Conservation (phyloP, 2,113 vertebrate genomes). For the Lagopus leucura region DNA sequence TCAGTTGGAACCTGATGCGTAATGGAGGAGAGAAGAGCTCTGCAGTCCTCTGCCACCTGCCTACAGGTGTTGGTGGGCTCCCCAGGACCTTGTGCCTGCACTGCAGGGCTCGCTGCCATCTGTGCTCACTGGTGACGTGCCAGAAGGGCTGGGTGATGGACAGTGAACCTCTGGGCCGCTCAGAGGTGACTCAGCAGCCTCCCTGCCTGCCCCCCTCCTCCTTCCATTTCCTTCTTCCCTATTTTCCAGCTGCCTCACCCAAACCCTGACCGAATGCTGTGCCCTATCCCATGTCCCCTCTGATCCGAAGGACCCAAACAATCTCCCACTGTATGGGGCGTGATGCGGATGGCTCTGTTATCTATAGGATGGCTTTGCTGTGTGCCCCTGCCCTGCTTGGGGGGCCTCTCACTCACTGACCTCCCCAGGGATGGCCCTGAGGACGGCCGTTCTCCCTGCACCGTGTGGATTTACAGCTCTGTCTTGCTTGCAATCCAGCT, state of each 20-base stretch:
- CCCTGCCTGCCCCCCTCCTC: neutral
- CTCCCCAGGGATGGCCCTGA: neutral
- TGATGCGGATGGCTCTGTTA: neutral
- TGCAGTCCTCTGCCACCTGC: neutral
- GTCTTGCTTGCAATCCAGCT: neutral
- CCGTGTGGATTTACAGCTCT: accelerated
- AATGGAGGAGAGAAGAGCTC: neutral
- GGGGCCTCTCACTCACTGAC: neutral
- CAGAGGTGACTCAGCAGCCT: neutral
- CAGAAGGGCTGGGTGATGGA: accelerated
- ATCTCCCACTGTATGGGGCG: neutral
- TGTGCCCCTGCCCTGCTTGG: neutral
- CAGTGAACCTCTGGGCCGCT: accelerated
- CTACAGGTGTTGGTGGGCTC: accelerated
- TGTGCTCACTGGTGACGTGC: neutral
- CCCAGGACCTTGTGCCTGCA: accelerated
- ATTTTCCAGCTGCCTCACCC: neutral
- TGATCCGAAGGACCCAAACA: neutral
- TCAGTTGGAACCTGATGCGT: neutral
- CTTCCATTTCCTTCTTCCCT: accelerated
- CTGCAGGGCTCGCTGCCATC: neutral
- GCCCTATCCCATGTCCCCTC: neutral
- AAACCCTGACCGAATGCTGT: accelerated
- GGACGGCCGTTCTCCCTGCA: neutral
- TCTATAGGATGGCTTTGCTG: neutral